Base-by-base conservation (phyloP, 1,140 invertebrate species). In the Tetramorium simillimum region DNA sequence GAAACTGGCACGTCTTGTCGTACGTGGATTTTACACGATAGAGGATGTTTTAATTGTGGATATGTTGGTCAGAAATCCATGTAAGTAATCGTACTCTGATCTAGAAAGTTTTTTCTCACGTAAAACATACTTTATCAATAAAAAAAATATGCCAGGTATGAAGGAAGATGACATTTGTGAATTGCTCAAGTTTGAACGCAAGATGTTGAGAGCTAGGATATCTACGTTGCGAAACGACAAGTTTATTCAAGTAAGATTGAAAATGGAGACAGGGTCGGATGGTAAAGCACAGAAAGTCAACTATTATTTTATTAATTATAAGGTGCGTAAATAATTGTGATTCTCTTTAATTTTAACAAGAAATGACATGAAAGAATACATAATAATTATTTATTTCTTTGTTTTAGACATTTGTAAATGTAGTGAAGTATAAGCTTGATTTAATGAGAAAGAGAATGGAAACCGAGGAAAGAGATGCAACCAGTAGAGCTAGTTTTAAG, bases 251-350 rank as follows among this genome's bases (percentile, higher is more conserved):
- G 97, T 98, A 2, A 96, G 98, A 90, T 96, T 99, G 85, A 97
- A 98, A 96, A 99, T 99, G 97, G 99, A 99, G 96, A 99, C 99
- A 73, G 98, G 98, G 40, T 96, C 96, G 3, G 99, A 99, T 96
- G 98, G 98, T n/a, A 99, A 99, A 96, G 98, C 98, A 24, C 98
- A 99, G 92, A 98, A 99, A 96, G 98, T 99, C 10, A 99, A 99
- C 94, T 99, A 99, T 95, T 99, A 99, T 95, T 99, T 99, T 92
- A 99, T 99, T 87, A 99, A 99, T 95, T 99, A 99, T 94, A 99
- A 99, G 94, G 96, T 97, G 92, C 88, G n/a, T 58, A 56, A 18
- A 33, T 53, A 28, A 43, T n/a, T 49, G 16, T 0, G 7, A 51
- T 3, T 53, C 33, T 65, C 0, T 81, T 43, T n/a, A 18, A 62